A percentile compares a stretch with the other conserved stretches of the same genome.
phyloP scores from a whole-genome alignment of 1,140 invertebrate species.

The Drosophila kohkoa region DNA sequence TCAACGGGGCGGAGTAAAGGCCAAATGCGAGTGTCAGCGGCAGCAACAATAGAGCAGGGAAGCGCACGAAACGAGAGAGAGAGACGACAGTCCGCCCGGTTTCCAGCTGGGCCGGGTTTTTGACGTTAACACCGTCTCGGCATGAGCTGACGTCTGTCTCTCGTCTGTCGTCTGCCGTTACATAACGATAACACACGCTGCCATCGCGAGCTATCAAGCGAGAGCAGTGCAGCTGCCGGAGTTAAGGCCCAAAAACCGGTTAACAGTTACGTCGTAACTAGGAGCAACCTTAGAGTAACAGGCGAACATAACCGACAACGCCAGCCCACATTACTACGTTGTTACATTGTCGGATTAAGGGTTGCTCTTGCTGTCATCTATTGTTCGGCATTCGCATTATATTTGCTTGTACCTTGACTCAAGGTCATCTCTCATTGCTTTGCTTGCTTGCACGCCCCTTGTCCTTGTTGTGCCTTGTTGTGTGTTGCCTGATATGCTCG shows the following conservation, averaged over 20 bases:
- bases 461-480: slow-evolving; percentile 5
- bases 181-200: slow-evolving; percentile 48
- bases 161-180: slow-evolving; percentile 35
- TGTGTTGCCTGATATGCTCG: background rate
- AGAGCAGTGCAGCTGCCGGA: slow-evolving; percentile 43
- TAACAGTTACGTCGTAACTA: slow-evolving; percentile 85
- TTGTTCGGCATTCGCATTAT: background rate
- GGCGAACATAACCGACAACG: slow-evolving; percentile 59
- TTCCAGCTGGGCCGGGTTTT: slow-evolving; percentile 59
- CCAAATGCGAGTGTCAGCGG: background rate
- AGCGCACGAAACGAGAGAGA: background rate
- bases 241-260: slow-evolving; percentile 56
- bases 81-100: slow-evolving; percentile 33
- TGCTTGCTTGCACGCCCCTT: slow-evolving; percentile 29
- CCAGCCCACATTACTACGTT: slow-evolving; percentile 66
- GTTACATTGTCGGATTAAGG: slow-evolving; percentile 67
- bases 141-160: slow-evolving; percentile 15
- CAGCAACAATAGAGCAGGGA: background rate
- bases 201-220: slow-evolving; percentile 24
- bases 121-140: slow-evolving; percentile 59
- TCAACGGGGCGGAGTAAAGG: slow-evolving; percentile 73
- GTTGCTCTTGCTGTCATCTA: slow-evolving; percentile 37
- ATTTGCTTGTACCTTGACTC: slow-evolving; percentile 33
- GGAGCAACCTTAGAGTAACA: slow-evolving; percentile 81
- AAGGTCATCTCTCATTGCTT: slow-evolving; percentile 52